Evolutionary conservation across 2,113 vertebrate genomes (phyloP).

Genomic region (Gracilinanus agilis): DNA sequence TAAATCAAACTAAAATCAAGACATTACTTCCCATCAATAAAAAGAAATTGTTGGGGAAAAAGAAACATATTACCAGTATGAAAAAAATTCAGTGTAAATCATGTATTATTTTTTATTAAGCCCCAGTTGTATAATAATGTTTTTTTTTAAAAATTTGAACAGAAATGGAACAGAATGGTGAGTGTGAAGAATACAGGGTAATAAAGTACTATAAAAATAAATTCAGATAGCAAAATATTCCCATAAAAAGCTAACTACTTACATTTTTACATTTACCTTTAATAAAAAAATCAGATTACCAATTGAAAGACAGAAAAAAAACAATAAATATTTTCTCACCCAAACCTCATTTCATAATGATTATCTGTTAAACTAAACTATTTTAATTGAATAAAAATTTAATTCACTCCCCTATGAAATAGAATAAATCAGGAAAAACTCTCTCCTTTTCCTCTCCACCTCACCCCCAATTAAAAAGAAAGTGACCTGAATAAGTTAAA

Average conservation of each 20-base stretch:
- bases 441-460: not conserved
- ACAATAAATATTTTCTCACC: not conserved
- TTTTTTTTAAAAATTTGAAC: not conserved
- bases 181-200: not conserved
- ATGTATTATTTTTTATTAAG: conserved; percentile 60
- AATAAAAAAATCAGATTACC: not conserved
- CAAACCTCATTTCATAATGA: not conserved
- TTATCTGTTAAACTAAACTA: not conserved
- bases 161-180: conserved; percentile 42
- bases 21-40: conserved; percentile 59
- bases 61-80: conserved; percentile 49
- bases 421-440: not conserved
- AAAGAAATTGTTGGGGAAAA: conserved; percentile 29
- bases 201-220: conserved; percentile 12
- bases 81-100: conserved; percentile 54
- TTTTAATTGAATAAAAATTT: not conserved
- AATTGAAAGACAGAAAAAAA: not conserved
- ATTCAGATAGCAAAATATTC: conserved; percentile 25
- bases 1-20: conserved; percentile 53
- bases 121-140: conserved; percentile 11
- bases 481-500: not conserved
- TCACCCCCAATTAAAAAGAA: not conserved
- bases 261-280: not conserved
- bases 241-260: not conserved
- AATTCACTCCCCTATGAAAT: not conserved